Percentiles rank a stretch among this genome's conserved stretches.
These are phyloP conservation scores for Koerneria pararmatus DNA, from an alignment of 2,888 invertebrate genomes.

Conservation along the genomic window DNA sequence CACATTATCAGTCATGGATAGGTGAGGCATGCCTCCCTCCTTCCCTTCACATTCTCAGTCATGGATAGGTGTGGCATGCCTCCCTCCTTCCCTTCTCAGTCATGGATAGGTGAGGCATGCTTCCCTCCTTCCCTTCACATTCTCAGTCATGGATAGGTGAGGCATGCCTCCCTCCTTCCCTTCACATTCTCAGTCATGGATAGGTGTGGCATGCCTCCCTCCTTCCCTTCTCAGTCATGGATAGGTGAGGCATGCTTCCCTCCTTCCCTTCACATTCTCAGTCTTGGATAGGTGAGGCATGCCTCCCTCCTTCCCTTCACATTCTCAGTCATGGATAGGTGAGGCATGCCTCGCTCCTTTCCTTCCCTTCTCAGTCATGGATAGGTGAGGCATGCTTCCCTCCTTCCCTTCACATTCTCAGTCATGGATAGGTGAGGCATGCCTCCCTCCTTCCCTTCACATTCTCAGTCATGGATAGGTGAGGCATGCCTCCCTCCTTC, in stretches of 20 bases:
- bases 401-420: background rate
- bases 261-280: background rate
- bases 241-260: slow-evolving; percentile 60
- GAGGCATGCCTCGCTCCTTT: background rate
- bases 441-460: background rate
- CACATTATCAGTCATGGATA: slow-evolving; percentile 70
- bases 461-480: slow-evolving; percentile 71
- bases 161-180: background rate
- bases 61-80: background rate
- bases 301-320: background rate
- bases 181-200: background rate
- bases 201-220: too few species aligned
- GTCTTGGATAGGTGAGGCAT: slow-evolving; percentile 73
- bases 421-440: slow-evolving; percentile 73
- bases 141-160: slow-evolving; percentile 71
- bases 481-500: background rate
- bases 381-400: slow-evolving; percentile 60
- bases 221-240: too few species aligned
- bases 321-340: slow-evolving; percentile 71
- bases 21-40: slow-evolving; percentile 51
- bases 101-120: slow-evolving; percentile 68
- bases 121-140: background rate
- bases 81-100: too few species aligned
- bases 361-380: slow-evolving; percentile 69
- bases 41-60: background rate